Conservation (phyloP, 2,888 invertebrate genomes). For the Cremastobaeus sp. region DNA sequence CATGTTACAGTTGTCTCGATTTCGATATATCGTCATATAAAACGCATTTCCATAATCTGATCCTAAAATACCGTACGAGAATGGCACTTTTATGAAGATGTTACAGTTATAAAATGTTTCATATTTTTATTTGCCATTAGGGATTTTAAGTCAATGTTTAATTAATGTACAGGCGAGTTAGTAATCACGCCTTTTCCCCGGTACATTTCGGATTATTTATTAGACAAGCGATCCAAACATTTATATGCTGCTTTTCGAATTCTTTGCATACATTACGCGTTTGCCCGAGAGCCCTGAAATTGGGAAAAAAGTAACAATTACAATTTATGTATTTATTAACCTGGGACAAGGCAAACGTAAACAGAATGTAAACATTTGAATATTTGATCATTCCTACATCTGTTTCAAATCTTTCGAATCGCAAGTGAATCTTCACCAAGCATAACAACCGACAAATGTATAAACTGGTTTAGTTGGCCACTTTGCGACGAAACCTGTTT, state of each 20-base stretch:
- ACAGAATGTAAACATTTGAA: constrained; percentile 13
- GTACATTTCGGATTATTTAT: constrained; percentile 11
- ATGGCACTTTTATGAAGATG: constrained; percentile 57
- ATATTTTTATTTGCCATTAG: constrained; percentile 38
- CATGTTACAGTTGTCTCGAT: constrained; percentile 46
- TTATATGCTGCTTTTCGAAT: constrained; percentile 31
- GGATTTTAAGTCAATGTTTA: constrained; percentile 32
- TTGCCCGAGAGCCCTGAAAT: constrained; percentile 9
- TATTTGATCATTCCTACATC: constrained; percentile 19
- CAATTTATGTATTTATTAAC: constrained; percentile 5
- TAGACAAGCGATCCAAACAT: constrained; percentile 14
- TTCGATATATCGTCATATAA: constrained; percentile 31
- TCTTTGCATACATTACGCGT: constrained; percentile 27
- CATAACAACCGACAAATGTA: constrained; percentile 31
- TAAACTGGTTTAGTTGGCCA: constrained; percentile 52
- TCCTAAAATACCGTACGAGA: constrained; percentile 51
- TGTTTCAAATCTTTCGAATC: constrained; percentile 14
- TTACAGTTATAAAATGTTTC: constrained; percentile 50
- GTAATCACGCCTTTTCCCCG: constrained; percentile 1
- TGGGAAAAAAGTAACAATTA: constrained; percentile 12
- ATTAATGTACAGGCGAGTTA: constrained; percentile 47
- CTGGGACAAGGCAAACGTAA: neutral
- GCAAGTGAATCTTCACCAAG: constrained; percentile 31
- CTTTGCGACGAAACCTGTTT: constrained; percentile 46
- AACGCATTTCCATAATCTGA: constrained; percentile 56